These are phyloP conservation scores for Brachionus asplanchnoidis DNA, from an alignment of 1,140 invertebrate species.

Conservation along the genomic window DNA sequence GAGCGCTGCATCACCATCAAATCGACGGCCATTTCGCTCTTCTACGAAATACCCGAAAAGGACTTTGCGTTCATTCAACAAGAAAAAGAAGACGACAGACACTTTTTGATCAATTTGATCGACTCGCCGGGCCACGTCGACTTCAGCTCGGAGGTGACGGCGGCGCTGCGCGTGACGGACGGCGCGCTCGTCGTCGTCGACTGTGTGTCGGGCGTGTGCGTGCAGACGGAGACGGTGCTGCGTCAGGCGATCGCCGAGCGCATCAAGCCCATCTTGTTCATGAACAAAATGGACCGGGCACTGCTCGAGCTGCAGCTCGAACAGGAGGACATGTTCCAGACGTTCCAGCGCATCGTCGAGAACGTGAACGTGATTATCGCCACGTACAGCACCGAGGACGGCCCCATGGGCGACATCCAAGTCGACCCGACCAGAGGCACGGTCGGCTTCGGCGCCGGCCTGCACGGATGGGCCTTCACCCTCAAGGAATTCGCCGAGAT, in stretches of 20 bases:
- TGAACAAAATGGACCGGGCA: conserved; percentile 99
- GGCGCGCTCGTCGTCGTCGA: conserved; percentile 98
- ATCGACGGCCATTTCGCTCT: conserved; percentile 98
- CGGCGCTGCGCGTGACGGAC: conserved; percentile 96
- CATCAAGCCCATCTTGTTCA: conserved; percentile 97
- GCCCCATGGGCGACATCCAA: conserved; percentile 96
- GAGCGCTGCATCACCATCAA: conserved; percentile 99
- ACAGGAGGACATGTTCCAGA: conserved; percentile 90
- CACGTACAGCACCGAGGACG: conserved; percentile 92
- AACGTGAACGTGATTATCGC: conserved; percentile 99
- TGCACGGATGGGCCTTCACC: conserved; percentile 99
- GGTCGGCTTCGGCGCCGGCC: conserved; percentile 95
- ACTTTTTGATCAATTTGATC: conserved; percentile 98
- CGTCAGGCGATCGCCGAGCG: conserved; percentile 97
- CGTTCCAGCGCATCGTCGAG: conserved; percentile 98
- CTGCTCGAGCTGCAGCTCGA: conserved; percentile 88
- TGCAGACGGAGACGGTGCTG: conserved; percentile 96
- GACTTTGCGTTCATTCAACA: conserved; percentile 86
- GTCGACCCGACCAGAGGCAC: conserved; percentile 95
- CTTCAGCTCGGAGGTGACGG: conserved; percentile 97
- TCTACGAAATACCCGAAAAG: conserved; percentile 83
- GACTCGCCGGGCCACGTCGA: conserved; percentile 99
- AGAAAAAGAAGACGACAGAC: conserved; percentile 73
- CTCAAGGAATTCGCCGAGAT: conserved; percentile 98
- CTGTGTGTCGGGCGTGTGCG: conserved; percentile 97